phyloP scores from a whole-genome alignment of 2,797 vertebrate genomes.

The Prunella strophiata region DNA sequence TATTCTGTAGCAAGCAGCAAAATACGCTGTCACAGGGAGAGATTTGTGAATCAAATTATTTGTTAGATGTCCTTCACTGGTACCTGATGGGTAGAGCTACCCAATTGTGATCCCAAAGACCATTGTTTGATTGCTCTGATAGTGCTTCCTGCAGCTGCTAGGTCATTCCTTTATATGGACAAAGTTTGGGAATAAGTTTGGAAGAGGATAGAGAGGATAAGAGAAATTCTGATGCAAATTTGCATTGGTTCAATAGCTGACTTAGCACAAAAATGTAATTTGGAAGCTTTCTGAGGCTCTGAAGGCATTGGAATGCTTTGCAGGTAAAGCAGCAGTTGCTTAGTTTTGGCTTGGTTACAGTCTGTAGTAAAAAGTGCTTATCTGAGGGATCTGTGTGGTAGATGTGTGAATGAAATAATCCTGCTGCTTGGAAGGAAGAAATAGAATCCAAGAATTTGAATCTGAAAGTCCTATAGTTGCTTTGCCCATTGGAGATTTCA shows the following conservation, averaged over 20 bases:
- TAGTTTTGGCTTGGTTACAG: background rate
- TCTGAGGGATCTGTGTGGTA: background rate
- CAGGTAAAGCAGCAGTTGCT: background rate
- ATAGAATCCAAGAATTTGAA: background rate
- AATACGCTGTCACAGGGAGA: background rate
- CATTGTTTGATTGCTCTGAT: background rate
- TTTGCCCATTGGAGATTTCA: background rate
- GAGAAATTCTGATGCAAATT: background rate
- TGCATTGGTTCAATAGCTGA: background rate
- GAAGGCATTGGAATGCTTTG: background rate
- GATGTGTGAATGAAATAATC: background rate
- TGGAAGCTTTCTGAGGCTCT: background rate
- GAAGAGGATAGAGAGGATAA: background rate
- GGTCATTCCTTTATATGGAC: background rate
- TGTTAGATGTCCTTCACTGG: background rate
- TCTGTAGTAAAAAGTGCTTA: background rate
- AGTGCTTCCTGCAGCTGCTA: background rate
- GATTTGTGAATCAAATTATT: background rate
- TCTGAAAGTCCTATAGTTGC: background rate
- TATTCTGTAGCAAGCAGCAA: background rate
- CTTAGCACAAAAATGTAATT: background rate
- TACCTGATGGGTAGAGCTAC: background rate
- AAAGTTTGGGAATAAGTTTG: background rate
- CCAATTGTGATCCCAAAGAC: fast-evolving
- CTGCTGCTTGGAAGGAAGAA: background rate